phyloP scores from a whole-genome alignment of 2,113 vertebrate genomes.

The Ahaetulla prasina region DNA sequence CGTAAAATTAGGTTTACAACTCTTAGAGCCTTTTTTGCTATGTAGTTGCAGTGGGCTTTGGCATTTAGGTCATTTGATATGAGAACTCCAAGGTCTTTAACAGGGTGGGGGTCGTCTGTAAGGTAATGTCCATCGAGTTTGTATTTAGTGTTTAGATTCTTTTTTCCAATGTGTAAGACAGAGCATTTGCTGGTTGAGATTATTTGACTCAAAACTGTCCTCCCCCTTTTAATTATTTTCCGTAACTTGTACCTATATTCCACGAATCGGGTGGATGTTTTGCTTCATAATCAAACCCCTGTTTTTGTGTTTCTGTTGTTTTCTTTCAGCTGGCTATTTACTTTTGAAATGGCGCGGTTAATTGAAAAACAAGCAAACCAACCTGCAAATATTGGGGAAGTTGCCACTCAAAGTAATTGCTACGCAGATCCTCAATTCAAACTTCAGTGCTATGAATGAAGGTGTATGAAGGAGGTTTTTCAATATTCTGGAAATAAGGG shows the following conservation, averaged over 20 bases:
- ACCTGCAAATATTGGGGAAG: constrained; percentile 51
- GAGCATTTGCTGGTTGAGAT: too few relatives aligned
- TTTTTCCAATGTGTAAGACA: too few relatives aligned
- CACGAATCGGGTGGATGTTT: constrained; percentile 23
- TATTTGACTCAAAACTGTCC: neutral
- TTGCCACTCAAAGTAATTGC: constrained; percentile 54
- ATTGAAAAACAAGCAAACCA: constrained; percentile 46
- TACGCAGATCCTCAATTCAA: constrained; percentile 37
- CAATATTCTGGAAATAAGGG: constrained; percentile 13
- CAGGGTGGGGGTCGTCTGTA: too few relatives aligned
- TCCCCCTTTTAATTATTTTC: constrained; percentile 28
- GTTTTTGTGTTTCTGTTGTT: too few relatives aligned
- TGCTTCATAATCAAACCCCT: constrained; percentile 56
- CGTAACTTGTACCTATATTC: constrained; percentile 10
- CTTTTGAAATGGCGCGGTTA: constrained; percentile 59
- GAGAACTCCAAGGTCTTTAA: too few relatives aligned
- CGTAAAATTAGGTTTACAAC: too few relatives aligned
- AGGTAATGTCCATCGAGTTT: too few relatives aligned
- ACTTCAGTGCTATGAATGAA: constrained; percentile 1
- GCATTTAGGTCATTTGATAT: too few relatives aligned
- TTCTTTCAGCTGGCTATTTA: constrained; percentile 55
- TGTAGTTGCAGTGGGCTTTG: too few relatives aligned
- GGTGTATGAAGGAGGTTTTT: constrained; percentile 36
- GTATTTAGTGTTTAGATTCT: too few relatives aligned
- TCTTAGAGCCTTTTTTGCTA: too few relatives aligned